Conservation (phyloP, 2,888 invertebrate species). For the Diabrotica balteata region DNA sequence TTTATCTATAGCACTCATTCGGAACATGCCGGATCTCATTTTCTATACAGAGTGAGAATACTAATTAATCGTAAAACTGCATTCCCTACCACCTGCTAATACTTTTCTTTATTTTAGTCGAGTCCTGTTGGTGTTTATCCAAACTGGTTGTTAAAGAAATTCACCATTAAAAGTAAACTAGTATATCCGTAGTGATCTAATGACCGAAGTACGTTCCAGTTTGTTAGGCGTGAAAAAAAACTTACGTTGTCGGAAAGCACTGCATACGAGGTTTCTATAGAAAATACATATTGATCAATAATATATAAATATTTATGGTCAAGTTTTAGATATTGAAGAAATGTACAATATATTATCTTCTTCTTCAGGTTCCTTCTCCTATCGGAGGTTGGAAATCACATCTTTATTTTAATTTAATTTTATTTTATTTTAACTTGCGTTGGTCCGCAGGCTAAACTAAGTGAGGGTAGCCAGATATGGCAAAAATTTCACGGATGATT, state of each 20-base stretch:
- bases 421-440: too few relatives aligned
- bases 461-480: too few relatives aligned
- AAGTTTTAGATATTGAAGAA: too few relatives aligned
- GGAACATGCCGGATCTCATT: slow-evolving; percentile 22
- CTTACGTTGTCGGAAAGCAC: slow-evolving; percentile 5
- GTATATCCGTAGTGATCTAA: slow-evolving; percentile 49
- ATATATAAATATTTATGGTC: too few relatives aligned
- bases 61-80: slow-evolving; percentile 16
- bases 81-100: slow-evolving; percentile 12
- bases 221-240: slow-evolving; percentile 40
- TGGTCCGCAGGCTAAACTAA: too few relatives aligned
- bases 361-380: too few relatives aligned
- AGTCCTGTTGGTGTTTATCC: slow-evolving; percentile 27
- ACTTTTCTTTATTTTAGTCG: slow-evolving; percentile 13
- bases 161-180: slow-evolving; percentile 29
- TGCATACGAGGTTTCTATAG: slow-evolving; percentile 8
- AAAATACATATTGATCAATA: neutral
- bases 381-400: too few relatives aligned
- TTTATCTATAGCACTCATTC: slow-evolving; percentile 16
- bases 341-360: too few relatives aligned
- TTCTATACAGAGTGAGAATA: slow-evolving; percentile 18
- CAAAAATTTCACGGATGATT: too few relatives aligned
- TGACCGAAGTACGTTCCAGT: slow-evolving; percentile 58
- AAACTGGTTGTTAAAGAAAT: slow-evolving; percentile 23
- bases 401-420: too few relatives aligned